Evolutionary conservation across 1,140 invertebrate species (phyloP), one percentile per base, ranked within the genome.

Genomic region (Papilio aristodemus): DNA sequence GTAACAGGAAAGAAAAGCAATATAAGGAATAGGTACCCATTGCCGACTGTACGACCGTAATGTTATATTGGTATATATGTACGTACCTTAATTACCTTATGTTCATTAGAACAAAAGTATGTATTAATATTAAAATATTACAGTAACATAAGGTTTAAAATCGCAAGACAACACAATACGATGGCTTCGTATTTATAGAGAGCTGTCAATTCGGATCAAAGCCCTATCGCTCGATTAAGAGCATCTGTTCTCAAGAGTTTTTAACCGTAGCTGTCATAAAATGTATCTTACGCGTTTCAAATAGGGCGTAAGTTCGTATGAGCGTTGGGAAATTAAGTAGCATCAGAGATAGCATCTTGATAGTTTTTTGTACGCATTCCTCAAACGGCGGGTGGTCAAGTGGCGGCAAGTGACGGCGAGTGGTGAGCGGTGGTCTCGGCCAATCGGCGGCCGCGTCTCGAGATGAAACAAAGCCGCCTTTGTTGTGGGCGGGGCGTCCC

Each of bases 401-500:
- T 43, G 13, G 14, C 68, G 39, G 50, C 84, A 73, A 72, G 69
- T 43, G 13, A 19, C 68, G 39, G 50, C 27, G 41, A 41, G 11
- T 22, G 39, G 19, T 58, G 68, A 66, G 36, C 67, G 13, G 63
- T 64, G 66, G 62, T 81, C 78, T 81, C 79, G 19, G 58, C 83
- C 86, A 88, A 86, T 86, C 72, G 70, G 64, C 32, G 19, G 59
- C 17, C 39, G 14, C 50, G 67, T 25, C 46, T 66, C 70, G 43
- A 79, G 79, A 85, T 88, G 81, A 88, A 86, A 86, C 84, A 86
- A 88, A 71, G 74, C 80, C 76, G 80, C 70, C 63, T 81, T 83
- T 84, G 81, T 79, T 81, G 74, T 73, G 81, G 83, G 84, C 81
- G 86, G 41, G 76, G 83, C 80, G 60, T 72, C 64, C 64, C 72